These are phyloP conservation scores for Mobula birostris DNA, from an alignment of 2,113 vertebrate genomes.

Conservation along the genomic window DNA sequence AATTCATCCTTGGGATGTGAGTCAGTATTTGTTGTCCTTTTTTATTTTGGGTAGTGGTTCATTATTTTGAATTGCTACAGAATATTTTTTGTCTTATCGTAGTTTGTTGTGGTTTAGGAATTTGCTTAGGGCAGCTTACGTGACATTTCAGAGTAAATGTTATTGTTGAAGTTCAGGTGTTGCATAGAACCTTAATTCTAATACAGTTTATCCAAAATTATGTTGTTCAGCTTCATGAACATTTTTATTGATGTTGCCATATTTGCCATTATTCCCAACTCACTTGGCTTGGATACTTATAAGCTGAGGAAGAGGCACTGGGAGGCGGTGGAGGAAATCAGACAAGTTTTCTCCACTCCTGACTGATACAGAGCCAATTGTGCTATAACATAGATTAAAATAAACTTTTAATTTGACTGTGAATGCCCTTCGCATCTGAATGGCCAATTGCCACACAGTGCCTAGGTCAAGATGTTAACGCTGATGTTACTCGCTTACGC, in stretches of 20 bases:
- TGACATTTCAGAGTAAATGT: background rate
- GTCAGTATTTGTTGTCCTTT: background rate
- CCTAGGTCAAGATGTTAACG: background rate
- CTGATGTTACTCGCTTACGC: background rate
- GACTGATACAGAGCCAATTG: background rate
- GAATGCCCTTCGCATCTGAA: background rate
- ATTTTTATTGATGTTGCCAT: background rate
- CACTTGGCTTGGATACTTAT: background rate
- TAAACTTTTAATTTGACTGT: background rate
- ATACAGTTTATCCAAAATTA: background rate
- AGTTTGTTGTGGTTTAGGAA: background rate
- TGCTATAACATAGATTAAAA: background rate
- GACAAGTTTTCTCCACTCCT: background rate
- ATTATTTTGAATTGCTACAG: background rate
- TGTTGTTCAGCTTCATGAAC: background rate
- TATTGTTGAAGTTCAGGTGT: background rate
- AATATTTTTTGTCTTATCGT: background rate
- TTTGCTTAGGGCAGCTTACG: background rate
- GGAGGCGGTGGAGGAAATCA: background rate
- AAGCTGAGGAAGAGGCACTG: background rate
- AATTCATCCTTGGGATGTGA: background rate
- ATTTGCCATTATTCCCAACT: background rate
- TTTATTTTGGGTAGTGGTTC: background rate
- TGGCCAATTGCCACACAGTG: background rate
- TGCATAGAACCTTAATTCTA: background rate